Base-by-base conservation (phyloP, 2,797 vertebrate genomes). In the Champsocephalus esox region DNA sequence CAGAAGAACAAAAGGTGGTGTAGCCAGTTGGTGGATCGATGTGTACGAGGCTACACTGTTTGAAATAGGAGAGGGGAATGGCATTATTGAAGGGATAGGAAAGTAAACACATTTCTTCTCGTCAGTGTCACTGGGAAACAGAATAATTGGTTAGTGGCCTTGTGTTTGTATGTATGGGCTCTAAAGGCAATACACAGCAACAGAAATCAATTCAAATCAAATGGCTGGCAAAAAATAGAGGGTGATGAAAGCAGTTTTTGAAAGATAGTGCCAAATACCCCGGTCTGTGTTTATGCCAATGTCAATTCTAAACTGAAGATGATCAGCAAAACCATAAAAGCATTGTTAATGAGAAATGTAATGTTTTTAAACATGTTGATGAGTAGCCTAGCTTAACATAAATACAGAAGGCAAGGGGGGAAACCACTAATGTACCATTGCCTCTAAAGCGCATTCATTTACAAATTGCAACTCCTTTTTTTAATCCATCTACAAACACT, bases 21-120 rank as follows among this genome's bases (percentile, higher is more conserved):
- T 73, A 82, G 82, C 70, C 74, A 52, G 83, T 63, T 9, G 63
- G 64, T 8, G 79, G 86, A 92, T 92, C 84, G 74, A 89, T 92
- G 82, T 73, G 84, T 49, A 66, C 51, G 75, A 78, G 70, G 66
- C 55, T 54, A 59, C 66, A 72, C 28, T 80, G 66, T 49, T 76
- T 70, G 63, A 75, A 82, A 82, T 80, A 73, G 46, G 63, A 81
- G 80, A 73, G 46, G 61, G 48, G 70, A 86, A 73, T 68, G 32
- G 17, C 84, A 87, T 90, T 86, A 87, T 72, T 88, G 81, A 76
- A 77, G 62, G 34, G 19, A 44, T 70, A 68, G 78, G 66, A 70
- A 52, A 80, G 61, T 72, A 16, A 63, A 61, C 72, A 77, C 84
- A 81, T 84, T 89, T 81, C 56, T 82, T 76, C 75, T 84, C 66